Evolutionary conservation across 2,888 invertebrate species (phyloP), one percentile per base, ranked within the genome.

Genomic region (Poecilus cupreus): DNA sequence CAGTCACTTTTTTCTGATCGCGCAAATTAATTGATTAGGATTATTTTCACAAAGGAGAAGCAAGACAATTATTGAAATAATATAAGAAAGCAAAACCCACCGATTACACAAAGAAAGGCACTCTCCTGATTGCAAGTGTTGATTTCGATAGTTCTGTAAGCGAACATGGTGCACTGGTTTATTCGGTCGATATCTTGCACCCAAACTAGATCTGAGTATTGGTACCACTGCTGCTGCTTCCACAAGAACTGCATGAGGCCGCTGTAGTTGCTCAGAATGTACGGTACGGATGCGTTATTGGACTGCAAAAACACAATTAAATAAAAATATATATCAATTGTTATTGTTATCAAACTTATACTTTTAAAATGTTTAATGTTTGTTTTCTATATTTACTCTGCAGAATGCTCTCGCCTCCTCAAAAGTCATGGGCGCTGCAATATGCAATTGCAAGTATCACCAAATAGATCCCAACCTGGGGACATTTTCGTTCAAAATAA

Each of bases 31-130:
- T 2, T 8, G 0, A 49, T 49, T n/a, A n/a, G n/a, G n/a, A n/a
- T n/a, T 18, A 3, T 2, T 16, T 49, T 16, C 18, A 13, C 13
- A 22, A 76, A 54, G 10, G 78, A 20, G 1, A 60, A 76, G 18
- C 10, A 39, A 46, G 20, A 20, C 5, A 37, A 18, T 54, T 54
- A 2, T 11, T n/a, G 26, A n/a, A 18, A 3, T n/a, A n/a, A n/a
- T 18, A 18, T 51, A 18, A 51, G n/a, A 43, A 2, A 43, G 1
- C 13, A 43, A n/a, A 43, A 26, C 60, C 87, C 87, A 96, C 98
- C 98, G 87, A 96, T 97, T 91, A 99, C 99, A 88, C 99, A 99
- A 82, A 99, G n/a, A 87, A 98, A 99, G 0, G 98, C 95, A 86
- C 96, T 93, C 86, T 96, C 93, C 86, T 94, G 93, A 82, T 92